phyloP scores from a whole-genome alignment of 2,888 invertebrate genomes.

The Troides oblongomaculatus region DNA sequence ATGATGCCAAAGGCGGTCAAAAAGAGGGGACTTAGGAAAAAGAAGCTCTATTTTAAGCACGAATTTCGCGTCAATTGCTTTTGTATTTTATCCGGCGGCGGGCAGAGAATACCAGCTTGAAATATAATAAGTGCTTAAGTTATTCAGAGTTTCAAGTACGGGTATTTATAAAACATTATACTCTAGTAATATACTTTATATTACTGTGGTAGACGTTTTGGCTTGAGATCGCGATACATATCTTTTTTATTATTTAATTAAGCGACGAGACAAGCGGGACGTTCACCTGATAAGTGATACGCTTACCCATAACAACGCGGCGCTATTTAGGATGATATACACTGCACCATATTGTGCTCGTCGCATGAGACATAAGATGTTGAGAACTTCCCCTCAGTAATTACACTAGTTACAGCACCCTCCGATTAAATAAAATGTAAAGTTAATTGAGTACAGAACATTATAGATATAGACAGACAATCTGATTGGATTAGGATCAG shows the following conservation, averaged over 20 bases:
- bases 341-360: no score
- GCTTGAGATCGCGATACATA: background rate
- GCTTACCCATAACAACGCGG: no score
- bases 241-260: background rate
- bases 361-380: no score
- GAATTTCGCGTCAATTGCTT: slow-evolving; percentile 26
- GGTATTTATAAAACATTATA: slow-evolving; percentile 29
- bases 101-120: slow-evolving; percentile 7
- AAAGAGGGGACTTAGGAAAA: slow-evolving; percentile 16
- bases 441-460: no score
- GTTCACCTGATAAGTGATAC: no score
- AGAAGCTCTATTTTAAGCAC: slow-evolving; percentile 28
- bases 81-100: slow-evolving; percentile 23
- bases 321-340: no score
- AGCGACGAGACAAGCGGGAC: no score
- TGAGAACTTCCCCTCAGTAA: no score
- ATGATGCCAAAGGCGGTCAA: slow-evolving; percentile 22
- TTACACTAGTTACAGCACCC: no score
- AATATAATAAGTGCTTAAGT: slow-evolving; percentile 29
- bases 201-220: slow-evolving; percentile 9
- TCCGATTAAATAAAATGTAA: no score
- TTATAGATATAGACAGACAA: no score
- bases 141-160: slow-evolving; percentile 23
- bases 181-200: slow-evolving; percentile 8
- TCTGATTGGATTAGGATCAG: no score